phyloP scores from a whole-genome alignment of 1,140 invertebrate species.

The Asobara japonica region DNA sequence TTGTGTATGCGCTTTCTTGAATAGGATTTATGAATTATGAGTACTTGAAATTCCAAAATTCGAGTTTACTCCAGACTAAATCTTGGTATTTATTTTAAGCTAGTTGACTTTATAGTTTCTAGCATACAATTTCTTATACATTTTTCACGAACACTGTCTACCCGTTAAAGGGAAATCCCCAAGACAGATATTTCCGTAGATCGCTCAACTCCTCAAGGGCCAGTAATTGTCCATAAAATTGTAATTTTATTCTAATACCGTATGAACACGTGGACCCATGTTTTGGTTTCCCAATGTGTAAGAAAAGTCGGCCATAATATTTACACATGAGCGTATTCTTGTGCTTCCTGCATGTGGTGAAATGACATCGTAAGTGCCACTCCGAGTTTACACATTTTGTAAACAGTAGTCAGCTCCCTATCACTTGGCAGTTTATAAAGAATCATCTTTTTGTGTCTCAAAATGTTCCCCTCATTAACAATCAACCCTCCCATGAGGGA shows the following conservation, averaged over 20 bases:
- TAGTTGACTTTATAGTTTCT: too few relatives aligned
- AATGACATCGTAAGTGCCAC: constrained; percentile 64
- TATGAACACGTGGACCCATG: constrained; percentile 52
- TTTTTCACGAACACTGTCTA: too few relatives aligned
- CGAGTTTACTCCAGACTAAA: too few relatives aligned
- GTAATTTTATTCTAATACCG: constrained; percentile 59
- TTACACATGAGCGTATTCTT: constrained; percentile 59
- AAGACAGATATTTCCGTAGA: too few relatives aligned
- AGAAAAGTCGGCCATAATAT: constrained; percentile 60
- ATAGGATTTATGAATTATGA: too few relatives aligned
- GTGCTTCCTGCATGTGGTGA: constrained; percentile 64
- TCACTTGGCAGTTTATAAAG: constrained; percentile 43
- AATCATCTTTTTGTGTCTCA: neutral
- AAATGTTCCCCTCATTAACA: neutral
- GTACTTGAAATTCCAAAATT: too few relatives aligned
- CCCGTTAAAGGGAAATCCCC: too few relatives aligned
- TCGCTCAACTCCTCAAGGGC: too few relatives aligned
- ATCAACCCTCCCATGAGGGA: neutral
- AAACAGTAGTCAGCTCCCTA: constrained; percentile 46
- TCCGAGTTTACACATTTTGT: constrained; percentile 52
- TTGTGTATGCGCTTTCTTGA: too few relatives aligned
- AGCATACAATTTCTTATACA: too few relatives aligned
- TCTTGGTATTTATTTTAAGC: too few relatives aligned
- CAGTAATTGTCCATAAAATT: too few relatives aligned
- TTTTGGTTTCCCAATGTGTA: constrained; percentile 49